These are phyloP conservation scores for Lydus trimaculatus DNA, from an alignment of 2,888 invertebrate species.

Conservation along the genomic window DNA sequence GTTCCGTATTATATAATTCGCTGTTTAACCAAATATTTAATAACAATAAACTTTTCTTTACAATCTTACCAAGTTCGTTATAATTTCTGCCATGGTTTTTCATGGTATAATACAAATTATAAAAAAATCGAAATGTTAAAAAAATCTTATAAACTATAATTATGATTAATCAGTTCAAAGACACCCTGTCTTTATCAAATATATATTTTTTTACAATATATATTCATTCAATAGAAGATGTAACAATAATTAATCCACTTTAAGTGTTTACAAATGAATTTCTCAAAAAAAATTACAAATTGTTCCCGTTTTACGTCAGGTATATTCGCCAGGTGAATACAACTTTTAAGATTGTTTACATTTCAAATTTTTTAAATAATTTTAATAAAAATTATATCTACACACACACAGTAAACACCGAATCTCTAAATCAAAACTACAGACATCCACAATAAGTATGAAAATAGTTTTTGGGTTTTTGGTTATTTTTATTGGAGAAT, in stretches of 20 bases:
- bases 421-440: background rate
- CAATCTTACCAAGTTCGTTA: background rate
- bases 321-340: background rate
- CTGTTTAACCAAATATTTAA: background rate
- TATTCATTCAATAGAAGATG: background rate
- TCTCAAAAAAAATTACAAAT: background rate
- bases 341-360: background rate
- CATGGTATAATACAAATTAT: constrained; percentile 1
- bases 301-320: constrained; percentile 15
- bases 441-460: background rate
- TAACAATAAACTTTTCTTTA: background rate
- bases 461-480: background rate
- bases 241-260: background rate
- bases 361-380: background rate
- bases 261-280: background rate
- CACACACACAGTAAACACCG: background rate
- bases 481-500: background rate
- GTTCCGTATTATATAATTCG: background rate
- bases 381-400: background rate
- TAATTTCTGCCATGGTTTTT: background rate
- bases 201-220: constrained; percentile 16
- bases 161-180: constrained; percentile 34
- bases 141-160: constrained; percentile 28
- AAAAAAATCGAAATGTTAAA: background rate
- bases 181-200: constrained; percentile 30